Percentiles rank a stretch among this genome's conserved stretches.
These are phyloP conservation scores for Poliocrania exsul DNA, from an alignment of 2,797 vertebrate species.

Conservation along the genomic window DNA sequence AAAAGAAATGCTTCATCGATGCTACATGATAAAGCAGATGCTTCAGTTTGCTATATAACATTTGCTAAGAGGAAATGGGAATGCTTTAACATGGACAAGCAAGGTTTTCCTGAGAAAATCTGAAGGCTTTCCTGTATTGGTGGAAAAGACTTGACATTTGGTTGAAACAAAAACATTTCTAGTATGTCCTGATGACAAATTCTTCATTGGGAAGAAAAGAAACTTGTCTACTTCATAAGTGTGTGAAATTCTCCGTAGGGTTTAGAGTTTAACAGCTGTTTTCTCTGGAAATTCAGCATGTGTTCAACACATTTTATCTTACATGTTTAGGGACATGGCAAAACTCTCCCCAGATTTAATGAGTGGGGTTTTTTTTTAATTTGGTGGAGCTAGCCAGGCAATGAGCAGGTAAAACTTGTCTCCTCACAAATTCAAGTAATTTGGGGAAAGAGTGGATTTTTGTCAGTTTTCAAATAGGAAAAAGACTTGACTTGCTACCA, in stretches of 20 bases:
- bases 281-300: background rate
- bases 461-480: background rate
- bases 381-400: background rate
- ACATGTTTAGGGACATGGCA: background rate
- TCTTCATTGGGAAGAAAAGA: background rate
- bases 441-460: background rate
- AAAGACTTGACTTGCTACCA: background rate
- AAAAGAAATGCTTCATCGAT: background rate
- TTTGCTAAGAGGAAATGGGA: background rate
- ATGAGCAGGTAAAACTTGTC: background rate
- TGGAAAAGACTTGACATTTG: background rate
- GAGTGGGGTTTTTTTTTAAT: background rate
- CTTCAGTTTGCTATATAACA: background rate
- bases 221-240: background rate
- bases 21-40: background rate
- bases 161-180: background rate
- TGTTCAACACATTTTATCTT: background rate
- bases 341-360: background rate
- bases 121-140: background rate
- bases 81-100: background rate
- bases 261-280: background rate
- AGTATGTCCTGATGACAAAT: fast-evolving
- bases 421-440: background rate
- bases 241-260: background rate
- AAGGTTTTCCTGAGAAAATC: background rate